A percentile compares a stretch with the other conserved stretches of the same genome.
Evolutionary conservation across 2,113 vertebrate genomes (phyloP).

Genomic region (human): GRCh38 chr9:5129001-5129500

Average conservation of each 20-base stretch:
- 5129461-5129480: conserved; percentile 40
- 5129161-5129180: conserved; percentile 43
- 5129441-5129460: conserved; percentile 14
- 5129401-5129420: not conserved
- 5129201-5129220: conserved; percentile 52
- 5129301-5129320: conserved; percentile 36
- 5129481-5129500: conserved; percentile 33
- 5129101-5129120: conserved; percentile 67
- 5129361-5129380: not conserved
- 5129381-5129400: conserved; percentile 61
- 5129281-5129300: conserved; percentile 62
- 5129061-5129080: conserved; percentile 57
- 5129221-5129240: conserved; percentile 44
- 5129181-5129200: conserved; percentile 8
- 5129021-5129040: conserved; percentile 57
- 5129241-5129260: conserved; percentile 51
- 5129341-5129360: no score
- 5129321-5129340: not conserved
- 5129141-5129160: conserved; percentile 27
- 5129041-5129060: conserved; percentile 64
- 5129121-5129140: conserved; percentile 57
- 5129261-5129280: conserved; percentile 63
- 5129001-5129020: conserved; percentile 66
- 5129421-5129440: conserved; percentile 37
- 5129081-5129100: conserved; percentile 72